Percentiles rank a stretch among this genome's conserved stretches.
phyloP scores from a whole-genome alignment of 2,113 vertebrate species.

The Caracal caracal region DNA sequence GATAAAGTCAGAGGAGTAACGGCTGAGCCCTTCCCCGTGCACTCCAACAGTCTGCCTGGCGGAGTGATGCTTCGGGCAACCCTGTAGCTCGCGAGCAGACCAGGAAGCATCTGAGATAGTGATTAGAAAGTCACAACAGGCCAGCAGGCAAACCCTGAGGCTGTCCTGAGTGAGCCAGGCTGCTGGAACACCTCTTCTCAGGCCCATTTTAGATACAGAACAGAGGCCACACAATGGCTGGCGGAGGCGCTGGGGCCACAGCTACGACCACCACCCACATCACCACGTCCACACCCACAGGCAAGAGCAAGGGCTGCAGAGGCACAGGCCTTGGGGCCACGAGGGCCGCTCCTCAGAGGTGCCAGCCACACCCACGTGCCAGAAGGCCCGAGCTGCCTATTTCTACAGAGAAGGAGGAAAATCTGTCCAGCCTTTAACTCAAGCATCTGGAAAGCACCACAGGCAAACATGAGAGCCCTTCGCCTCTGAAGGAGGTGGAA shows the following conservation, averaged over 20 bases:
- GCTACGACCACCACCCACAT: not conserved
- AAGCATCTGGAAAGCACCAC: not conserved
- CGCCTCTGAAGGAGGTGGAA: not conserved
- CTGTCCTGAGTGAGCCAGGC: not conserved
- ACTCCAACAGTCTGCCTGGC: rapidly evolving
- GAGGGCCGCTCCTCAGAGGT: no score
- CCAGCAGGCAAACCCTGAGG: not conserved
- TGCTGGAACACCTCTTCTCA: not conserved
- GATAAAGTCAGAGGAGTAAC: not conserved
- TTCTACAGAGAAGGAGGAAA: not conserved
- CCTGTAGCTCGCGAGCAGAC: not conserved
- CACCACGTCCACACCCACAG: not conserved
- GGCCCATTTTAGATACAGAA: not conserved
- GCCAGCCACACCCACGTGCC: not conserved
- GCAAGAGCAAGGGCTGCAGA: not conserved
- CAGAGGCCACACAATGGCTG: not conserved
- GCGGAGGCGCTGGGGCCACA: not conserved
- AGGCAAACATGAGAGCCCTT: not conserved
- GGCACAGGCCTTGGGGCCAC: not conserved
- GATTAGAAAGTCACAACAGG: not conserved
- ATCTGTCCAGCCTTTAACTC: not conserved
- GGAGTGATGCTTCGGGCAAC: rapidly evolving
- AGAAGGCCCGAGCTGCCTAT: not conserved
- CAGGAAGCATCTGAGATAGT: not conserved
- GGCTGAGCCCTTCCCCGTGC: not conserved